Conservation (phyloP, 2,113 vertebrate species). For the Steatornis caripensis region DNA sequence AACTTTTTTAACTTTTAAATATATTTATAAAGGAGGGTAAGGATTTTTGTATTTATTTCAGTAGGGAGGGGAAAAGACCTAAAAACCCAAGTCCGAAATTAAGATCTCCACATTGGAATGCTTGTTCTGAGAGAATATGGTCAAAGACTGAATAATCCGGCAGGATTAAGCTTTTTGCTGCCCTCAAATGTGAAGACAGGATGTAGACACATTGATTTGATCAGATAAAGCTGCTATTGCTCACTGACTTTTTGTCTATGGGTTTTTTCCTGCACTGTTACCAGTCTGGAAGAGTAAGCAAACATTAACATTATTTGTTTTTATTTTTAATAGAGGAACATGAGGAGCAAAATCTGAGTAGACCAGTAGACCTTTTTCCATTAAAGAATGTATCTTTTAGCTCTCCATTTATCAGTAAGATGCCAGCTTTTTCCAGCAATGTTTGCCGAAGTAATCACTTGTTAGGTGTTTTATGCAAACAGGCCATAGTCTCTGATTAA, state of each 20-base stretch:
- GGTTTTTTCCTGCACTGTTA: not conserved
- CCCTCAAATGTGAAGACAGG: not conserved
- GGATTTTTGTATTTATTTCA: not conserved
- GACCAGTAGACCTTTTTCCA: not conserved
- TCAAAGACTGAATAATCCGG: not conserved
- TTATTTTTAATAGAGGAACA: not conserved
- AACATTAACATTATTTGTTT: not conserved
- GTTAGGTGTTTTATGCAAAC: not conserved
- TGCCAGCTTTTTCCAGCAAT: not conserved
- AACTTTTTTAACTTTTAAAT: too few species aligned
- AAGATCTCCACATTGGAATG: not conserved
- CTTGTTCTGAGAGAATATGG: not conserved
- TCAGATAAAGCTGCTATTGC: not conserved
- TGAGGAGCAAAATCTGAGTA: not conserved
- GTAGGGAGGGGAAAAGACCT: not conserved
- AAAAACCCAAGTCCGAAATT: not conserved
- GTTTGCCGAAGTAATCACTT: not conserved
- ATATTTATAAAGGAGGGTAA: not conserved
- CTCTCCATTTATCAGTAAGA: not conserved
- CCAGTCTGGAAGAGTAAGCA: not conserved
- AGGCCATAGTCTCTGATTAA: not conserved
- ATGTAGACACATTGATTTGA: rapidly evolving
- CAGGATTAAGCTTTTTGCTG: not conserved
- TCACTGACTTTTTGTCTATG: not conserved
- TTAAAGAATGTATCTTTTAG: not conserved